Percentiles rank a stretch among this genome's conserved stretches.
These are phyloP conservation scores for Saccostrea echinata DNA, from an alignment of 1,140 invertebrate species.

Conservation along the genomic window DNA sequence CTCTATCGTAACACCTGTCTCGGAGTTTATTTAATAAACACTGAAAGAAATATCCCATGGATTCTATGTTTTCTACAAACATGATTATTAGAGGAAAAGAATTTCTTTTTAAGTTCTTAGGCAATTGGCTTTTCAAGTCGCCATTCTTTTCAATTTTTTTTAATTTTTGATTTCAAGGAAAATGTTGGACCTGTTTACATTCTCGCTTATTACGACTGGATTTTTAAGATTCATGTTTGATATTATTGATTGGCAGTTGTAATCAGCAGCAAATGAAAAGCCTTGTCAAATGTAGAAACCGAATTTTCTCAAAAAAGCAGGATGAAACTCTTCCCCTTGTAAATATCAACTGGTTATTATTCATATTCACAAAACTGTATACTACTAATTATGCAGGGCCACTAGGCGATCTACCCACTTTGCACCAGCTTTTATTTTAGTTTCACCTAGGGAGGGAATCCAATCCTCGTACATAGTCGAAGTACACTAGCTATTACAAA, in stretches of 20 bases:
- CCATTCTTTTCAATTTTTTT: constrained; percentile 30
- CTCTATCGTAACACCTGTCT: constrained; percentile 18
- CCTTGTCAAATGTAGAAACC: not conserved
- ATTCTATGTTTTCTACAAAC: constrained; percentile 57
- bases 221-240: not conserved
- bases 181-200: not conserved
- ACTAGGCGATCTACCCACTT: too few species aligned
- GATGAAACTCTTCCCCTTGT: too few species aligned
- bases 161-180: not conserved
- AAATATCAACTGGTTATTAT: too few species aligned
- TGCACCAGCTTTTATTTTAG: too few species aligned
- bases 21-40: constrained; percentile 42
- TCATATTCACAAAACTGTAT: too few species aligned
- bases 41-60: constrained; percentile 57
- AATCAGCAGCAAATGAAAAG: not conserved
- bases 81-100: constrained; percentile 56
- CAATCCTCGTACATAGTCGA: too few species aligned
- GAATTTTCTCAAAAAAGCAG: not conserved
- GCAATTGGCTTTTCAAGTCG: constrained; percentile 12
- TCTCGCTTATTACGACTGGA: not conserved
- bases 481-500: too few species aligned
- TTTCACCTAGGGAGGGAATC: too few species aligned
- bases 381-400: too few species aligned
- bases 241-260: not conserved
- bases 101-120: constrained; percentile 46